Evolutionary conservation across 2,888 invertebrate genomes (phyloP).

Genomic region (Nycteola revayana): DNA sequence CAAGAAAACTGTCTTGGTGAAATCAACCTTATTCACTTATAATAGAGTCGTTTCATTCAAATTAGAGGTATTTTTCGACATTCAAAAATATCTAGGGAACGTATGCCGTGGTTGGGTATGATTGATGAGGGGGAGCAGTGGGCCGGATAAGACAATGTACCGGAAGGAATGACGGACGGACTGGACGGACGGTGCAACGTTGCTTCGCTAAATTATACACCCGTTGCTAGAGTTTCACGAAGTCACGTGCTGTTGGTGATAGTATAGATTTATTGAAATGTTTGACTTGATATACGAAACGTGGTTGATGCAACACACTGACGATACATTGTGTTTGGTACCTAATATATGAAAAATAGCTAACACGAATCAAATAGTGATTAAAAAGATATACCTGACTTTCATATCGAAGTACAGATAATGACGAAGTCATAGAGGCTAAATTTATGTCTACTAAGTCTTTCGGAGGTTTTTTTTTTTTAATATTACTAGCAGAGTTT

Average conservation of each 20-base stretch:
- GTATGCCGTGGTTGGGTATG: conserved; percentile 38
- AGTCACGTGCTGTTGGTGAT: too few species aligned
- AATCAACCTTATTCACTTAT: not conserved
- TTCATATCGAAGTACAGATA: too few species aligned
- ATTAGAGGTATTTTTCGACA: conserved; percentile 22
- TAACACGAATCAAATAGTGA: too few species aligned
- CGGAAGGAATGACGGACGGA: conserved; percentile 53
- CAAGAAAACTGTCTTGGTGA: not conserved
- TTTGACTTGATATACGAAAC: too few species aligned
- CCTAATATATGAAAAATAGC: too few species aligned
- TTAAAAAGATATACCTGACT: too few species aligned
- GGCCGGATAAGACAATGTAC: conserved; percentile 68
- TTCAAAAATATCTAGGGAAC: conserved; percentile 27
- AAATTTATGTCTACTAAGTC: too few species aligned
- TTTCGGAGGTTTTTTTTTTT: too few species aligned
- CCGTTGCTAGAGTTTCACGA: not conserved
- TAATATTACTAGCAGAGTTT: too few species aligned
- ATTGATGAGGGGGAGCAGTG: conserved; percentile 47
- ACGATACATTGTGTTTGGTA: too few species aligned
- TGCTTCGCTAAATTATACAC: conserved; percentile 18
- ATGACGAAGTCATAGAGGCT: too few species aligned
- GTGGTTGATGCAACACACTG: too few species aligned
- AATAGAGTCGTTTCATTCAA: conserved; percentile 3
- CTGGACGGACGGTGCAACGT: conserved; percentile 22
- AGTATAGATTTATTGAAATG: conserved; percentile 1